Conservation (phyloP, 2,888 invertebrate genomes). For the Trachelus stipa region DNA sequence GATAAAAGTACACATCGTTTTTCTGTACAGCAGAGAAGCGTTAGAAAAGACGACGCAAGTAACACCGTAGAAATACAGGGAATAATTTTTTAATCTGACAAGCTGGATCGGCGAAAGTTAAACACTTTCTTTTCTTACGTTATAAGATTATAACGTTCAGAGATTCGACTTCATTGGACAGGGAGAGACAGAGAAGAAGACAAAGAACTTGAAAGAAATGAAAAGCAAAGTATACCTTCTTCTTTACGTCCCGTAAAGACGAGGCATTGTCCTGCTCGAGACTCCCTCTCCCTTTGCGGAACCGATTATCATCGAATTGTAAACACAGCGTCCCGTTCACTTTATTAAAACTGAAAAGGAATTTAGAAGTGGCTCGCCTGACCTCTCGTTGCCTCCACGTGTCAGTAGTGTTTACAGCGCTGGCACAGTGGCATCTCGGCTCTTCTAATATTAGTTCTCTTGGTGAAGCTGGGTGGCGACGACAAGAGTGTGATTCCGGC, state of each 20-base stretch:
- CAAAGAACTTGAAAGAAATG: too few species aligned
- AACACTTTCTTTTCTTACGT: constrained; percentile 26
- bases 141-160: constrained; percentile 1
- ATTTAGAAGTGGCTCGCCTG: too few species aligned
- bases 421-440: neutral
- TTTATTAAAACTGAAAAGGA: too few species aligned
- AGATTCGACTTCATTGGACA: too few species aligned
- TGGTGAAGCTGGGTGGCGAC: constrained; percentile 26
- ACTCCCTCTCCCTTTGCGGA: constrained; percentile 5
- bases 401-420: too few species aligned
- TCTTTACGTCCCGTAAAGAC: too few species aligned
- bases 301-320: constrained; percentile 9
- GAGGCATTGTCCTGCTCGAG: constrained; percentile 13
- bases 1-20: constrained; percentile 9
- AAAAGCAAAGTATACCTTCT: too few species aligned
- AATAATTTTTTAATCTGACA: constrained; percentile 31
- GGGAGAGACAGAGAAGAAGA: too few species aligned
- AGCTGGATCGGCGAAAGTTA: constrained; percentile 21
- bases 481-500: constrained; percentile 29
- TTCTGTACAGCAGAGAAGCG: too few species aligned
- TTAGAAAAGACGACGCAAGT: constrained; percentile 6
- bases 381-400: too few species aligned
- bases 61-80: constrained; percentile 6
- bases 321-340: constrained; percentile 4
- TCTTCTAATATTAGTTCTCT: constrained; percentile 31